Conservation (phyloP, 23 tunicate genomes). For the Trididemnum nubilum region DNA sequence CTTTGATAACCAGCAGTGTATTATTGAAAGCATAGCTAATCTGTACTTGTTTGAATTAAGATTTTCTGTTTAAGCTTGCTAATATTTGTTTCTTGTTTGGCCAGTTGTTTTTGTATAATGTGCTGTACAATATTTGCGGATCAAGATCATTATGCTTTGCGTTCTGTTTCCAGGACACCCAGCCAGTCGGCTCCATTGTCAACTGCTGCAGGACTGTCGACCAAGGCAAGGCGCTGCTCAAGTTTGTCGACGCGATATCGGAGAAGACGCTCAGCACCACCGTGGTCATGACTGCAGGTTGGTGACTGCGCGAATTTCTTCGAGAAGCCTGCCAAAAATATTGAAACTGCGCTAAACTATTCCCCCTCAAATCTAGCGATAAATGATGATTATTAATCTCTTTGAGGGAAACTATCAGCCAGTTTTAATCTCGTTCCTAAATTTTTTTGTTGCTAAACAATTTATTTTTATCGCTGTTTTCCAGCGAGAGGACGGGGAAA, state of each 20-base stretch:
- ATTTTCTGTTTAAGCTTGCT: background rate
- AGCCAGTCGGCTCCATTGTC: constrained; percentile 72
- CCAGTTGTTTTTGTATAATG: no score
- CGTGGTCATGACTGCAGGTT: constrained; percentile 90
- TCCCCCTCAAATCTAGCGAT: no score
- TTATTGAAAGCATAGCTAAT: background rate
- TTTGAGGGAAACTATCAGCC: no score
- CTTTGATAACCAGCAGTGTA: background rate
- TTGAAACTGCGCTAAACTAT: no score
- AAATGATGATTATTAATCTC: no score
- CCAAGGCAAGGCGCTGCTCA: constrained; percentile 87
- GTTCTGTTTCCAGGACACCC: constrained; percentile 68
- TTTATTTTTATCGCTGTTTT: constrained; percentile 1
- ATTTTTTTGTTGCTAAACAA: no score
- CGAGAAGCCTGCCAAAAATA: background rate
- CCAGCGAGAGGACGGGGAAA: constrained; percentile 91
- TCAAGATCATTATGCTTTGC: no score
- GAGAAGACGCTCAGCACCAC: constrained; percentile 81
- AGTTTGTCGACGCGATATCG: constrained; percentile 81
- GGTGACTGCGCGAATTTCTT: background rate
- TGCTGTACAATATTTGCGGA: no score
- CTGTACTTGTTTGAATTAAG: no score
- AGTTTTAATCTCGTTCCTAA: no score
- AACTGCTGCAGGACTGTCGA: constrained; percentile 85
- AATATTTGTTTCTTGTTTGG: background rate